These are phyloP conservation scores for Plectus sambesii DNA, from an alignment of 1,140 invertebrate species.

Conservation along the genomic window DNA sequence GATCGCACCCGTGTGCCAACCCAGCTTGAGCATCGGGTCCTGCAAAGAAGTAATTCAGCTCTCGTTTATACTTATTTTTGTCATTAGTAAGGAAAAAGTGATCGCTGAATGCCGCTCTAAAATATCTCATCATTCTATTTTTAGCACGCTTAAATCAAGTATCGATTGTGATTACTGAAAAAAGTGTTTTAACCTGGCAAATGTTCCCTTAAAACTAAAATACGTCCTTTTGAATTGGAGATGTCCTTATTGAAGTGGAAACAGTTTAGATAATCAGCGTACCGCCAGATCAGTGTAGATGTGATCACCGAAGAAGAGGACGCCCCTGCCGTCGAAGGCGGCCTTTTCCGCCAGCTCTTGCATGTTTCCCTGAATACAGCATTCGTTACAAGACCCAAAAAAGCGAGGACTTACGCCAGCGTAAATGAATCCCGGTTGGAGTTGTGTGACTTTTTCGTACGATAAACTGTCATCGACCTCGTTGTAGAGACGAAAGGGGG, in stretches of 20 bases:
- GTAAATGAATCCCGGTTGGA: constrained; percentile 80
- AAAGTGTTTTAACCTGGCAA: too few relatives aligned
- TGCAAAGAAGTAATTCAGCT: too few relatives aligned
- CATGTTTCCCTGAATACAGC: constrained; percentile 66
- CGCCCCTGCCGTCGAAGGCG: constrained; percentile 77
- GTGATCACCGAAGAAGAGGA: constrained; percentile 93
- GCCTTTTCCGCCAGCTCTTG: constrained; percentile 78
- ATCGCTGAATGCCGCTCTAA: too few relatives aligned
- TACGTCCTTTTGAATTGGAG: too few relatives aligned
- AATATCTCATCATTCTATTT: too few relatives aligned
- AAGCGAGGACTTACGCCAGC: constrained; percentile 60
- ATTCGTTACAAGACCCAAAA: constrained; percentile 13
- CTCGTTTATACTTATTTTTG: too few relatives aligned
- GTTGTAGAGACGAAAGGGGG: constrained; percentile 74
- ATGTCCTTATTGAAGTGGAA: too few relatives aligned
- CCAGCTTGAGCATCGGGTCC: constrained; percentile 87
- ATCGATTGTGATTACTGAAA: too few relatives aligned
- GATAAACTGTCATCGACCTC: constrained; percentile 64
- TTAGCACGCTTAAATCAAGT: too few relatives aligned
- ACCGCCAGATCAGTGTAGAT: constrained; percentile 89
- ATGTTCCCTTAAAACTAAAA: too few relatives aligned
- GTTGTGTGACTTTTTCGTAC: constrained; percentile 74
- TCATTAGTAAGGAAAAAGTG: too few relatives aligned
- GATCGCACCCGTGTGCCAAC: constrained; percentile 94
- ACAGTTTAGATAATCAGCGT: too few relatives aligned